Conservation (phyloP, 1,140 invertebrate genomes). For the Drosophila bocqueti region DNA sequence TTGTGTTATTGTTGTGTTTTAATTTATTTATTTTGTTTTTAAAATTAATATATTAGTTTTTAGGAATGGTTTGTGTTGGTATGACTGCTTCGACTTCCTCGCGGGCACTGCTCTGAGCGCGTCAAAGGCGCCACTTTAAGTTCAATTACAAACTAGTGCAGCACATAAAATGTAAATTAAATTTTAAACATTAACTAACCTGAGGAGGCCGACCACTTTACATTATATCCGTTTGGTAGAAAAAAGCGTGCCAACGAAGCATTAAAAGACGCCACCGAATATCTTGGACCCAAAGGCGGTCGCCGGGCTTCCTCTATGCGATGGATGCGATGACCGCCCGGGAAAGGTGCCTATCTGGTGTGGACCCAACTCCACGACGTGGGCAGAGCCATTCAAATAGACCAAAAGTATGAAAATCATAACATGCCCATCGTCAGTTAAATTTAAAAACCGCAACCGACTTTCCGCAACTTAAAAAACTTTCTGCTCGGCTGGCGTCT, state of each 20-base stretch:
- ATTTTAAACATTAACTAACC: constrained; percentile 41
- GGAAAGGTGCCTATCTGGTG: constrained; percentile 9
- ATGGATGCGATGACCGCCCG: constrained; percentile 5
- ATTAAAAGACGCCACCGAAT: constrained; percentile 63
- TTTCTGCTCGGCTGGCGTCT: constrained; percentile 63
- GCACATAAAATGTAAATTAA: constrained; percentile 69
- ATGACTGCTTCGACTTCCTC: too few relatives aligned
- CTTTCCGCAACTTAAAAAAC: constrained; percentile 75
- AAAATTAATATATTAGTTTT: too few relatives aligned
- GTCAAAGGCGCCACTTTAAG: constrained; percentile 34
- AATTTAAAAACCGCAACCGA: constrained; percentile 74
- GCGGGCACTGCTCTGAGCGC: constrained; percentile 2
- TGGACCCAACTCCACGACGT: constrained; percentile 17
- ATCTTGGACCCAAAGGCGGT: constrained; percentile 24
- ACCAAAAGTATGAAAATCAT: constrained; percentile 49
- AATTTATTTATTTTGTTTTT: too few relatives aligned
- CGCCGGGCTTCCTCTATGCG: constrained; percentile 50
- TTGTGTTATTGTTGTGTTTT: too few relatives aligned
- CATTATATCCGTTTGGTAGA: constrained; percentile 32
- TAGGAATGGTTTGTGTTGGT: too few relatives aligned
- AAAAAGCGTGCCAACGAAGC: constrained; percentile 37
- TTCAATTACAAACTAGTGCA: constrained; percentile 62
- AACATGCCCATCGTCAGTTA: constrained; percentile 65
- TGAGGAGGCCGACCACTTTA: constrained; percentile 36
- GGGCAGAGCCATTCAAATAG: constrained; percentile 61